These are phyloP conservation scores for Quiscalus mexicanus DNA, from an alignment of 2,113 vertebrate species.

Conservation along the genomic window DNA sequence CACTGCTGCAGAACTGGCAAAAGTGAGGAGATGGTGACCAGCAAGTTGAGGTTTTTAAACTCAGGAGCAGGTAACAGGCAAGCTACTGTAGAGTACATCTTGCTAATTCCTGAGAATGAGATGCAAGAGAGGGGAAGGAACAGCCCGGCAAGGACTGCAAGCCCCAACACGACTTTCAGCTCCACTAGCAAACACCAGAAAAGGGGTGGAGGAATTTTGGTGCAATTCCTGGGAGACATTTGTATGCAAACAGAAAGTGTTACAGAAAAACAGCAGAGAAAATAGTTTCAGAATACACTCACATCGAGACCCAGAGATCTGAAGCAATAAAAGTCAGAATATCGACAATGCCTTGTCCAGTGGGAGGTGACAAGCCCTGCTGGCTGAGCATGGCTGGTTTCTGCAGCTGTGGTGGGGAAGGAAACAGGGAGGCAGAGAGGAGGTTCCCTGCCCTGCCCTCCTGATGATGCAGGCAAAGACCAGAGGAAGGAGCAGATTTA, in stretches of 20 bases:
- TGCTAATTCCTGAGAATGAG: conserved; percentile 49
- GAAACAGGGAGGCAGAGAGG: not conserved
- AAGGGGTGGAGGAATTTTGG: not conserved
- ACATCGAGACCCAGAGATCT: not conserved
- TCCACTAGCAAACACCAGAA: conserved; percentile 1
- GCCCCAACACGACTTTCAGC: conserved; percentile 10
- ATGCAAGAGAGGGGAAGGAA: conserved; percentile 43
- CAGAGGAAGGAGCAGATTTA: not conserved
- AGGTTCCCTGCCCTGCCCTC: not conserved
- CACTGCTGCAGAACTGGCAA: not conserved
- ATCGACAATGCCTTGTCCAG: not conserved
- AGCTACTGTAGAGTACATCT: not conserved
- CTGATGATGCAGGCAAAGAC: not conserved
- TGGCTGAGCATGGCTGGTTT: not conserved
- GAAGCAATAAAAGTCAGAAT: not conserved
- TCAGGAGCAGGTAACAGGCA: not conserved
- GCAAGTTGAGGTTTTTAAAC: not conserved
- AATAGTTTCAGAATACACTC: not conserved
- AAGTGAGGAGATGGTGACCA: not conserved
- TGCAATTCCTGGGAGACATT: not conserved
- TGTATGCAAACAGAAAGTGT: not conserved
- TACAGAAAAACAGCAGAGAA: not conserved
- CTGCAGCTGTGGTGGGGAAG: not conserved
- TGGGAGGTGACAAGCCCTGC: not conserved
- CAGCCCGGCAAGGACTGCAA: conserved; percentile 41